These are phyloP conservation scores for Ellobius talpinus DNA, from an alignment of 2,113 vertebrate genomes.

Conservation along the genomic window DNA sequence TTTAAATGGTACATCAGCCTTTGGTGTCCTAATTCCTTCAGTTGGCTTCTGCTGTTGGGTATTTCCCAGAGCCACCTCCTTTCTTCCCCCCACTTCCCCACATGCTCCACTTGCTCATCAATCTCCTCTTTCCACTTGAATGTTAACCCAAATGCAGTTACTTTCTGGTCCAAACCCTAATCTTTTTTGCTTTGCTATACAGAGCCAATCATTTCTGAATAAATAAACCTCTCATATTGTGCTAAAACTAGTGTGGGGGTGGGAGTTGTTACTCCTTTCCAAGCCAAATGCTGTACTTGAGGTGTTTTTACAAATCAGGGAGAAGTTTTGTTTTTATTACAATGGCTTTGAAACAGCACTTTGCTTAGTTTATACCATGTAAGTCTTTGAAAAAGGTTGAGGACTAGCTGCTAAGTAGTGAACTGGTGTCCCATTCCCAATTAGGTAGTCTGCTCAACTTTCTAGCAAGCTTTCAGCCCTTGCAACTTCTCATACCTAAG, in stretches of 20 bases:
- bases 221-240: background rate
- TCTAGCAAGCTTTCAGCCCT: background rate
- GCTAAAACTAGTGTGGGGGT: background rate
- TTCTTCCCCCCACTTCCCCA: background rate
- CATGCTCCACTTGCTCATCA: background rate
- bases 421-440: background rate
- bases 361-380: background rate
- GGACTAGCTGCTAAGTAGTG: background rate
- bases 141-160: background rate
- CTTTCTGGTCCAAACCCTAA: background rate
- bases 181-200: background rate
- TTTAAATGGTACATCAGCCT: background rate
- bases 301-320: slow-evolving; percentile 2
- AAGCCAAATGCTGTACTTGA: slow-evolving; percentile 4
- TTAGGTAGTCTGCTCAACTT: background rate
- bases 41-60: background rate
- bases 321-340: background rate
- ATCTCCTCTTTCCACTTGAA: background rate
- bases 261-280: background rate
- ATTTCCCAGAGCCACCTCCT: slow-evolving; percentile 1
- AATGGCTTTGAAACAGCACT: background rate
- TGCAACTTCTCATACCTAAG: background rate
- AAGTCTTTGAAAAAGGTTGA: slow-evolving; percentile 27
- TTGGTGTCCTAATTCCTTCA: background rate
- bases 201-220: slow-evolving; percentile 14